Evolutionary conservation across 2,113 vertebrate species (phyloP).

Genomic region (Okapia johnstoni): DNA sequence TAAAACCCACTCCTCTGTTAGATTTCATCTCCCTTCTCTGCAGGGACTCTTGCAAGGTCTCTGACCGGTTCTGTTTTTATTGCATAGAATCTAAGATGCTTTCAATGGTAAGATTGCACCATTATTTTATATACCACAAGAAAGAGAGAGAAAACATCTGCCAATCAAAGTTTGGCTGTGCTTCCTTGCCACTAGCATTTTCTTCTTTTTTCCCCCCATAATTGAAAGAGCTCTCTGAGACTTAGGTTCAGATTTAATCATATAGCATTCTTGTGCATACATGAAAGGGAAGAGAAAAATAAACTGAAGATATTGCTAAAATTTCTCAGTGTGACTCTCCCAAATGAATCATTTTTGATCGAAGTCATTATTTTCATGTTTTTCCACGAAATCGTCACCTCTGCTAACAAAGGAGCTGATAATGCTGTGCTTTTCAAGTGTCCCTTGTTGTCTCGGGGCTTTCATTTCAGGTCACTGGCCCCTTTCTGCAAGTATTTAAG

Average conservation of each 20-base stretch:
- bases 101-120: neutral
- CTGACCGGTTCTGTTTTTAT: neutral
- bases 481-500: neutral
- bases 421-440: neutral
- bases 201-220: neutral
- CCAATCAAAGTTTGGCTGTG: neutral
- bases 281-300: neutral
- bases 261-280: neutral
- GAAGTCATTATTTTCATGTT: neutral
- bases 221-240: neutral
- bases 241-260: neutral
- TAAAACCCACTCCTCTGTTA: neutral
- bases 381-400: accelerated
- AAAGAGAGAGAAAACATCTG: neutral
- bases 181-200: neutral
- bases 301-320: neutral
- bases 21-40: neutral
- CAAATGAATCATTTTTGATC: neutral
- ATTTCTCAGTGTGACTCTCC: neutral
- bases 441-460: neutral
- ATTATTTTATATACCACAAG: neutral
- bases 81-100: neutral
- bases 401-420: neutral
- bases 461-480: neutral
- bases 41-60: neutral